These are phyloP conservation scores for Gryon sp. DNA, from an alignment of 1,140 invertebrate species.

Conservation along the genomic window DNA sequence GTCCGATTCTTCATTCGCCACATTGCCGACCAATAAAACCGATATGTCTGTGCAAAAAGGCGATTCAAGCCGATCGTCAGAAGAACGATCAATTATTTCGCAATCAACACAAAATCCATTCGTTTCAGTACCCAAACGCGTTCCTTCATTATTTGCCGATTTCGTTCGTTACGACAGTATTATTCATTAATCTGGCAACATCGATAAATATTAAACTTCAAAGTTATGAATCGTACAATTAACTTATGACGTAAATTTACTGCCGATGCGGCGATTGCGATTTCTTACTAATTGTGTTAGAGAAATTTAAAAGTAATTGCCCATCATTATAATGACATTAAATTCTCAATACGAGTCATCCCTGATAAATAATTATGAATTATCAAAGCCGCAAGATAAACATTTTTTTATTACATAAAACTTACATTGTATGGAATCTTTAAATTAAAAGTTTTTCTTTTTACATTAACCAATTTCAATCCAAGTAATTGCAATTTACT, in stretches of 20 bases:
- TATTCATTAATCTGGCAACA: slow-evolving; percentile 43
- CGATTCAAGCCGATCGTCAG: slow-evolving; percentile 64
- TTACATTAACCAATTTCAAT: too few species aligned
- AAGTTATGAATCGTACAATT: slow-evolving; percentile 19
- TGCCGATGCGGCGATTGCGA: slow-evolving; percentile 6
- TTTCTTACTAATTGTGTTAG: slow-evolving; percentile 10
- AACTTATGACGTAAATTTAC: slow-evolving; percentile 16
- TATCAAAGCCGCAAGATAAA: too few species aligned
- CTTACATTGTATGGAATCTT: too few species aligned
- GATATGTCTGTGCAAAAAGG: slow-evolving; percentile 55
- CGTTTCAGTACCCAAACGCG: slow-evolving; percentile 50
- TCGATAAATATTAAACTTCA: slow-evolving; percentile 50
- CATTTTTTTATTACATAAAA: too few species aligned
- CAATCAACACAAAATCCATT: slow-evolving; percentile 61
- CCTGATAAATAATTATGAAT: too few species aligned
- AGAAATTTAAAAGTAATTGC: slow-evolving; percentile 62
- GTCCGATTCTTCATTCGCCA: slow-evolving; percentile 52
- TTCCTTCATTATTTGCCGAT: slow-evolving; percentile 53
- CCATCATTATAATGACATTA: slow-evolving; percentile 72
- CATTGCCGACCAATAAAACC: slow-evolving; percentile 62
- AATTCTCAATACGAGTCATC: slow-evolving; percentile 12
- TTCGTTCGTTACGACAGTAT: slow-evolving; percentile 27
- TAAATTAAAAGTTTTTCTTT: too few species aligned
- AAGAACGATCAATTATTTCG: slow-evolving; percentile 69
- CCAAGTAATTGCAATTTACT: too few species aligned